Evolutionary conservation across 2,797 vertebrate species (phyloP), one percentile per base, ranked within the genome.

Genomic region (Argentina silus): DNA sequence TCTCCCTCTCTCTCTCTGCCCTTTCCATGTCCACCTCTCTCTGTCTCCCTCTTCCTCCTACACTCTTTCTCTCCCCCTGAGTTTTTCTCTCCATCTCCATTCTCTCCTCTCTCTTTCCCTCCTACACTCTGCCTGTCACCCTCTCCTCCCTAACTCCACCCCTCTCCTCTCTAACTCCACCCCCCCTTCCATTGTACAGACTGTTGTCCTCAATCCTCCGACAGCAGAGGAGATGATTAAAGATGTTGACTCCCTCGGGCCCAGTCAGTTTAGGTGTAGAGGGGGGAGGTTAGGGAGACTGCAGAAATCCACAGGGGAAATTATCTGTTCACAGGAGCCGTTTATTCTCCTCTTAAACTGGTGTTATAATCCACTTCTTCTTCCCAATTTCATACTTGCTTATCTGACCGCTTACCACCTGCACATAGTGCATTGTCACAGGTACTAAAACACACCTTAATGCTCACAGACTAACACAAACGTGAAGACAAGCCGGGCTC

Each of bases 401-500:
- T n/a, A n/a, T n/a, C n/a, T n/a, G n/a, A n/a, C n/a, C n/a, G n/a
- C n/a, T n/a, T n/a, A n/a, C n/a, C n/a, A n/a, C n/a, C n/a, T n/a
- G n/a, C n/a, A n/a, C n/a, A n/a, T n/a, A n/a, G n/a, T n/a, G n/a
- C n/a, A n/a, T n/a, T n/a, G n/a, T n/a, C n/a, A n/a, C n/a, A n/a
- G n/a, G n/a, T n/a, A 70, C 68, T n/a, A 6, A 56, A 21, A 47
- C 67, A 56, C 69, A 51, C 69, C 63, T 69, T 15, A 76, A n/a
- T n/a, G n/a, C n/a, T n/a, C n/a, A 78, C 10, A 0, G 60, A 70
- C 19, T 66, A 43, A 74, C 45, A 51, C n/a, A 61, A 42, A 74
- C 55, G 67, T 27, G 27, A 62, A 36, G n/a, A n/a, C n/a, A n/a
- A n/a, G n/a, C n/a, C 27, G 4, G 1, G 27, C 27, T 36, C 4